Evolutionary conservation across 1,140 invertebrate species (phyloP).

Genomic region (Periplaneta americana): DNA sequence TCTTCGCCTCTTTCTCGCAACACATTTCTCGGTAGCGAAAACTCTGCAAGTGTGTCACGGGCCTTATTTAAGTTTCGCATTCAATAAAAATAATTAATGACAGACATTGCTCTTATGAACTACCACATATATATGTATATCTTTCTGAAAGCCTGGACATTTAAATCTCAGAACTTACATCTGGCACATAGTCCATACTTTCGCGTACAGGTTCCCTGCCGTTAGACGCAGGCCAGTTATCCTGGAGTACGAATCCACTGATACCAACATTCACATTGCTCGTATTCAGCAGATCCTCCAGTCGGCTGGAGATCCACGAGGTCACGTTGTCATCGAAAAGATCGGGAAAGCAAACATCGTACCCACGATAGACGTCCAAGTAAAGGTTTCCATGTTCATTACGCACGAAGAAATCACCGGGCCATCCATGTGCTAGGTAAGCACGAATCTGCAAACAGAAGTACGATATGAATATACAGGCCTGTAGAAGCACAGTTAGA

Average conservation of each 20-base stretch:
- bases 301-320: not conserved
- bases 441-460: not conserved
- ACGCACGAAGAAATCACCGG: too few relatives aligned
- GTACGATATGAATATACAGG: not conserved
- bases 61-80: too few relatives aligned
- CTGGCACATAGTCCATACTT: conserved; percentile 1
- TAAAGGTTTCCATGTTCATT: not conserved
- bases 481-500: too few relatives aligned
- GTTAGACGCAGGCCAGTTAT: conserved; percentile 6
- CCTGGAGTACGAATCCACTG: conserved; percentile 5
- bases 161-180: conserved; percentile 9
- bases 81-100: too few relatives aligned
- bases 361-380: not conserved
- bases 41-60: too few relatives aligned
- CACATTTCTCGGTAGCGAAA: too few relatives aligned
- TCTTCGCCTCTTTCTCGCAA: too few relatives aligned
- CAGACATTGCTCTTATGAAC: too few relatives aligned
- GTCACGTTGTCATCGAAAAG: not conserved
- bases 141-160: too few relatives aligned
- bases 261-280: not conserved
- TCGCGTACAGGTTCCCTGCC: not conserved
- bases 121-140: too few relatives aligned
- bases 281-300: not conserved
- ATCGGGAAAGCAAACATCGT: conserved; percentile 1
- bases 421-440: not conserved